phyloP scores from a whole-genome alignment of 2,797 vertebrate species.

The Acanthopagrus latus region DNA sequence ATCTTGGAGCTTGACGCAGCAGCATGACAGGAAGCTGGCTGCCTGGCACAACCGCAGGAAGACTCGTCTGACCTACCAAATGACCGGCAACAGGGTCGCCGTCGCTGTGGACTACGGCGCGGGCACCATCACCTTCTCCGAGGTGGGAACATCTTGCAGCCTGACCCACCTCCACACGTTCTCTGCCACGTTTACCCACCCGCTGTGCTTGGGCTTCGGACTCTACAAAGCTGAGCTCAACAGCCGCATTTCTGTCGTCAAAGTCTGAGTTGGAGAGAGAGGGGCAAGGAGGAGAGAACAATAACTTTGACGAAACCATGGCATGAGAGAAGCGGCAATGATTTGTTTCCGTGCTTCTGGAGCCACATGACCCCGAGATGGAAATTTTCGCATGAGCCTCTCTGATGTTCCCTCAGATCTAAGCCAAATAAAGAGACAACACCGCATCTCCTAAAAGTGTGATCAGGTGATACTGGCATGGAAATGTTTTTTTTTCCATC shows the following conservation, averaged over 20 bases:
- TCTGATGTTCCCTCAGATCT: constrained; percentile 14
- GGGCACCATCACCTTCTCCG: constrained; percentile 83
- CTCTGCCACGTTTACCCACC: constrained; percentile 77
- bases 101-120: constrained; percentile 78
- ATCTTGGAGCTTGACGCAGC: constrained; percentile 86
- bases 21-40: constrained; percentile 82
- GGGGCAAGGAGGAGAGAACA: neutral
- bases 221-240: constrained; percentile 85
- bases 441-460: neutral
- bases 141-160: constrained; percentile 71
- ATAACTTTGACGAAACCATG: neutral
- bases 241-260: constrained; percentile 77
- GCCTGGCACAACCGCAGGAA: constrained; percentile 86
- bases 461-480: constrained; percentile 4
- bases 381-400: neutral
- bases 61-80: constrained; percentile 76
- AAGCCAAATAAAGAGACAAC: constrained; percentile 12
- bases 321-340: neutral
- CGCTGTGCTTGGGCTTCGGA: constrained; percentile 83
- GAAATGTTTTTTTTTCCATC: constrained; percentile 4
- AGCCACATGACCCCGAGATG: neutral
- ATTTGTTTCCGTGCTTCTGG: constrained; percentile 2
- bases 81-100: constrained; percentile 75
- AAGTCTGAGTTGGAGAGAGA: constrained; percentile 56
- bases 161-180: constrained; percentile 82